phyloP scores from a whole-genome alignment of 2,113 vertebrate genomes.

The Silurus asotus region DNA sequence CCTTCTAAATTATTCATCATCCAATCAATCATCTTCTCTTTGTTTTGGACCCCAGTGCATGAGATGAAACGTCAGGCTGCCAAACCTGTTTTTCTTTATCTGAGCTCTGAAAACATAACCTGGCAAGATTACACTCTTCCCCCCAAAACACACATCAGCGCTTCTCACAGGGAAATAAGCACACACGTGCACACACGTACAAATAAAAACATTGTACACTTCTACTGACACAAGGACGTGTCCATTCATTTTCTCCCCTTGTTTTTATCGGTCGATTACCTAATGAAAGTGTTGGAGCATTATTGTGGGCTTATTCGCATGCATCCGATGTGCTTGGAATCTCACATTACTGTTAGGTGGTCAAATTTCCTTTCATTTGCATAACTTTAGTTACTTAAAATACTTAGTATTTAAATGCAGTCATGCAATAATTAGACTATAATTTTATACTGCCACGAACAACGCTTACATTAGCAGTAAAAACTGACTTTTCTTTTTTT shows the following conservation, averaged over 20 bases:
- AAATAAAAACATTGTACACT: background rate
- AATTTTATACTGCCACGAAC: background rate
- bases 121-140: slow-evolving; percentile 72
- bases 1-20: slow-evolving; percentile 83
- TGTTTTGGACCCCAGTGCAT: slow-evolving; percentile 81
- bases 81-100: slow-evolving; percentile 80
- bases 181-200: slow-evolving; percentile 27
- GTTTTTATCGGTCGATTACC: slow-evolving; percentile 13
- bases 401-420: background rate
- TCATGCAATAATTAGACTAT: background rate
- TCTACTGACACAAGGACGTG: slow-evolving; percentile 18
- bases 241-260: slow-evolving; percentile 24
- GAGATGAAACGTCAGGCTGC: slow-evolving; percentile 78
- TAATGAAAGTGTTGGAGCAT: slow-evolving; percentile 43
- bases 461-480: background rate
- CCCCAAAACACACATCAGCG: slow-evolving; percentile 57
- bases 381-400: background rate
- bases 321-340: slow-evolving; percentile 10
- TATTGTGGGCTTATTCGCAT: slow-evolving; percentile 15
- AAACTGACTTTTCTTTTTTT: background rate
- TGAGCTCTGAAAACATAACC: slow-evolving; percentile 80
- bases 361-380: background rate
- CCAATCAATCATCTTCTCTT: slow-evolving; percentile 84
- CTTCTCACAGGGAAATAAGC: slow-evolving; percentile 22
- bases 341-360: background rate